These are phyloP conservation scores for Drosophila bocqueti DNA, from an alignment of 1,140 invertebrate genomes.

Conservation along the genomic window DNA sequence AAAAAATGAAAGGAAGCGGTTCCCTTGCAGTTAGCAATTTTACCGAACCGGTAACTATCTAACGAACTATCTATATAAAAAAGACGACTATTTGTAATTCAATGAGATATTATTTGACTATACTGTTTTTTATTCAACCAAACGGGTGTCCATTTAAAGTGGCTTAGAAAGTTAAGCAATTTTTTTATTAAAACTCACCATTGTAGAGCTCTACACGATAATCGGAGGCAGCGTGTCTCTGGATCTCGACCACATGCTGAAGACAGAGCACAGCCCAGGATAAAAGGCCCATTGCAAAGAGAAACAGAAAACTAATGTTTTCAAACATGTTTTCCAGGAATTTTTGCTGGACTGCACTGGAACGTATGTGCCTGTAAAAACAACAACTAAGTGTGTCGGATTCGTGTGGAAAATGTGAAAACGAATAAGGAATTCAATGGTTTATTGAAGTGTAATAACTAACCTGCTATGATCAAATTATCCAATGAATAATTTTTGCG, in stretches of 20 bases:
- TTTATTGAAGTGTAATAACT: background rate
- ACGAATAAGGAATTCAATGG: background rate
- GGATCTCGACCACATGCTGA: slow-evolving; percentile 44
- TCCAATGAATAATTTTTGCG: too few relatives aligned
- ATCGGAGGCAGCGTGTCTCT: slow-evolving; percentile 8
- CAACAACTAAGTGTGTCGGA: slow-evolving; percentile 12
- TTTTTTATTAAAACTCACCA: background rate
- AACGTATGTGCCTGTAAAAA: slow-evolving; percentile 34
- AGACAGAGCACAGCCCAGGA: slow-evolving; percentile 60
- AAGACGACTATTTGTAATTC: too few relatives aligned
- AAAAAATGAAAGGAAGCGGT: too few relatives aligned
- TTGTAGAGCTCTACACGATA: slow-evolving; percentile 24
- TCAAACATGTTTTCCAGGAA: slow-evolving; percentile 58
- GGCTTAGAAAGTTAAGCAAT: too few relatives aligned
- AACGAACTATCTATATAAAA: too few relatives aligned
- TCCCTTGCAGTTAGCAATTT: too few relatives aligned
- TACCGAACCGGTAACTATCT: too few relatives aligned
- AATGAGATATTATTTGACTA: too few relatives aligned
- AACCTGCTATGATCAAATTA: background rate
- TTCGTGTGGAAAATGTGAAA: slow-evolving; percentile 24
- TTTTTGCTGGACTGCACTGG: slow-evolving; percentile 3
- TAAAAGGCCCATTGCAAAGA: slow-evolving; percentile 51
- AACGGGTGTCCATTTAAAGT: too few relatives aligned
- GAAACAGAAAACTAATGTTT: slow-evolving; percentile 62
- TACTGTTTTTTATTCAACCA: too few relatives aligned